phyloP scores from a whole-genome alignment of 2,888 invertebrate species.

The Apamea anceps region DNA sequence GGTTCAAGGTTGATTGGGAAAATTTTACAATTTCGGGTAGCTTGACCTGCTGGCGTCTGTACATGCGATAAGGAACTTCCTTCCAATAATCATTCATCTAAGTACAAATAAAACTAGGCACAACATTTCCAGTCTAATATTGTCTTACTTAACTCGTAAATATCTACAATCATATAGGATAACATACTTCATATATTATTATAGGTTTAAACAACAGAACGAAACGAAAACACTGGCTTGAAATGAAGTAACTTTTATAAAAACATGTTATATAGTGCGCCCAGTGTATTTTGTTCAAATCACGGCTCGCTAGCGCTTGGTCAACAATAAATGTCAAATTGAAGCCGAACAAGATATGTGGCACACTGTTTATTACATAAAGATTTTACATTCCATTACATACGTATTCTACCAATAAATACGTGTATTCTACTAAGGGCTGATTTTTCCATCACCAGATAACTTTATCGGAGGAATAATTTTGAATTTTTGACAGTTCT shows the following conservation, averaged over 20 bases:
- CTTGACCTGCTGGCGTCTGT: too few relatives aligned
- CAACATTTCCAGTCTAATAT: slow-evolving; percentile 72
- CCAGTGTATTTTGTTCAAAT: not conserved
- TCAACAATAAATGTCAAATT: not conserved
- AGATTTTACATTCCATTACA: not conserved
- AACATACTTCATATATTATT: slow-evolving; percentile 36
- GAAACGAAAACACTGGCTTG: slow-evolving; percentile 20
- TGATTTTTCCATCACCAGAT: too few relatives aligned
- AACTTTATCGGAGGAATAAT: too few relatives aligned
- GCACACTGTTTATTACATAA: not conserved
- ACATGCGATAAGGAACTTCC: not conserved
- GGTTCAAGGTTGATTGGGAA: too few relatives aligned
- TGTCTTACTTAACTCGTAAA: slow-evolving; percentile 60
- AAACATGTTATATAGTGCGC: not conserved
- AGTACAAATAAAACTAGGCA: slow-evolving; percentile 67
- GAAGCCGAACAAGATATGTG: not conserved
- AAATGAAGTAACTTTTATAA: slow-evolving; percentile 31
- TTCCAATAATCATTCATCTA: slow-evolving; percentile 26
- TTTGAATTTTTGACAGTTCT: too few relatives aligned
- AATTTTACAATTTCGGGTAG: too few relatives aligned
- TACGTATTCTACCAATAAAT: not conserved
- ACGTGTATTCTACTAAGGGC: not conserved
- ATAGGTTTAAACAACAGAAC: slow-evolving; percentile 30
- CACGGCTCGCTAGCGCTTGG: not conserved
- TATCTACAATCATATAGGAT: slow-evolving; percentile 42